phyloP scores from a whole-genome alignment of 2,888 invertebrate genomes.

The Caenorhabditis auriculariae region DNA sequence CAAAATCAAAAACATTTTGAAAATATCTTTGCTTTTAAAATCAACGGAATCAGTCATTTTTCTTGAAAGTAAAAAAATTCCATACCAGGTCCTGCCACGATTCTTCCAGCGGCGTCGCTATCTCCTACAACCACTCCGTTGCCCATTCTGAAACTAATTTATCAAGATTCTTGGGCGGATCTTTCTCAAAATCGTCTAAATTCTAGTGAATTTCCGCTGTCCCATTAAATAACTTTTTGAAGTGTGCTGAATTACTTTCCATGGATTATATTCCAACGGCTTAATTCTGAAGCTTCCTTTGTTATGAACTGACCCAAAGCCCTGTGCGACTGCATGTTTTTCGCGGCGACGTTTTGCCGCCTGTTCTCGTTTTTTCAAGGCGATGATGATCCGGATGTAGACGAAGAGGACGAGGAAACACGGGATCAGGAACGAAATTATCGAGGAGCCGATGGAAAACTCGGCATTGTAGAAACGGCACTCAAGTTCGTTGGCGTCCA shows the following conservation, averaged over 20 bases:
- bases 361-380: constrained; percentile 59
- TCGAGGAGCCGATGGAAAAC: constrained; percentile 65
- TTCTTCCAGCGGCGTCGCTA: constrained; percentile 59
- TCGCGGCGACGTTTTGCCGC: constrained; percentile 48
- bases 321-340: constrained; percentile 20
- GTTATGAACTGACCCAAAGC: constrained; percentile 9
- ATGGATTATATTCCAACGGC: no score
- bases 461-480: constrained; percentile 68
- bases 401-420: constrained; percentile 67
- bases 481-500: constrained; percentile 50
- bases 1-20: no score
- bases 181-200: neutral
- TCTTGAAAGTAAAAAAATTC: no score
- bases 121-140: constrained; percentile 28
- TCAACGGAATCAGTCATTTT: no score
- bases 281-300: no score
- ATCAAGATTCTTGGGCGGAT: neutral
- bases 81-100: constrained; percentile 61
- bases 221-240: no score
- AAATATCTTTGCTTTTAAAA: no score
- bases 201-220: no score
- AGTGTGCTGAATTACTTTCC: no score
- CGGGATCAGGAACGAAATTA: constrained; percentile 67
- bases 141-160: constrained; percentile 9
- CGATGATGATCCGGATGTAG: constrained; percentile 65